These are phyloP conservation scores for Amblyornis subalaris DNA, from an alignment of 2,113 vertebrate species.

Conservation along the genomic window DNA sequence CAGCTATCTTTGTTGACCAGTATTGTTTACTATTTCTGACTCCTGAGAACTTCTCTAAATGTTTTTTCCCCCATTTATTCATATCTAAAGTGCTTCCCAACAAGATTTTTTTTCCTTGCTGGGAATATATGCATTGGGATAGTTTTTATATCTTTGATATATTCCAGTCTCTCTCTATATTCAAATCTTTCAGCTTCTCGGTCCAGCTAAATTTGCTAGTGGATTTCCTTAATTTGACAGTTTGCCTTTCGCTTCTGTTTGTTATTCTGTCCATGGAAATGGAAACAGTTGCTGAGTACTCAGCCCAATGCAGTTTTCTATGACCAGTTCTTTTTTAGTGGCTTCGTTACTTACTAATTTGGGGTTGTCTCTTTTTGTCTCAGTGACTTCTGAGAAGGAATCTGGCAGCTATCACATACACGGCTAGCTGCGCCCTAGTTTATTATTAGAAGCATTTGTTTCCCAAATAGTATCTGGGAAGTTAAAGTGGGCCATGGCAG, in stretches of 20 bases:
- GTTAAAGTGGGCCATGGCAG: conserved; percentile 1
- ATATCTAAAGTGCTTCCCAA: not conserved
- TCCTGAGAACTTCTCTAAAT: not conserved
- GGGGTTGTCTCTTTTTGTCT: not conserved
- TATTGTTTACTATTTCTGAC: not conserved
- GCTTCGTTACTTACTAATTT: not conserved
- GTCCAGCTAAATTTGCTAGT: not conserved
- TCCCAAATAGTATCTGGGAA: not conserved
- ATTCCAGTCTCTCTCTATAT: not conserved
- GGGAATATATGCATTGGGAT: not conserved
- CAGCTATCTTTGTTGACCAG: not conserved
- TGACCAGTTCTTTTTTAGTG: not conserved
- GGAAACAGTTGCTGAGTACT: not conserved
- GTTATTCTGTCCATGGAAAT: not conserved
- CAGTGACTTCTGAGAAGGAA: not conserved
- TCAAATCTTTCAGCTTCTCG: not conserved
- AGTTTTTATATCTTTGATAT: not conserved
- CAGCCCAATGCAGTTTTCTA: not conserved
- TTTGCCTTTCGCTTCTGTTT: not conserved
- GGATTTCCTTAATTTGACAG: not conserved
- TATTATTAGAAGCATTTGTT: conserved; percentile 36
- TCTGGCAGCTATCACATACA: not conserved
- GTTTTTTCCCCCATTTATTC: not conserved
- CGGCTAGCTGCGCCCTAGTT: not conserved
- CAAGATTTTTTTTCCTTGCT: not conserved